These are phyloP conservation scores for Psilopsiagon aymara DNA, from an alignment of 2,113 vertebrate genomes.

Conservation along the genomic window DNA sequence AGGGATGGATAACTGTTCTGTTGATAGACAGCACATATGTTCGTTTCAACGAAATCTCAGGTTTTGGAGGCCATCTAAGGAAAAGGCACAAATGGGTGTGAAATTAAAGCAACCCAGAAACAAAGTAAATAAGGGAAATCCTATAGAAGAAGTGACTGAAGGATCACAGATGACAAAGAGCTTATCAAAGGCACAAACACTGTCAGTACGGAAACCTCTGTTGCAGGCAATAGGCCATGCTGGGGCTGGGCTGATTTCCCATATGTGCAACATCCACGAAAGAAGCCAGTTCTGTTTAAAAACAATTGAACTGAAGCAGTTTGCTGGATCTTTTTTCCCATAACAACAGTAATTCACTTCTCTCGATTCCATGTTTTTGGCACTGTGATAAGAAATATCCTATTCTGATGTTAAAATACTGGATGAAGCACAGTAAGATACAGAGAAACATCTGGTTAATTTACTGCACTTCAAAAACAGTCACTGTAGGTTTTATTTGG, in stretches of 20 bases:
- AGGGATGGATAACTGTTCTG: neutral
- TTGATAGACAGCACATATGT: neutral
- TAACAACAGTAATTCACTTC: slow-evolving; percentile 18
- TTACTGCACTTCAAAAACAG: neutral
- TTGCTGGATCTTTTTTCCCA: slow-evolving; percentile 15
- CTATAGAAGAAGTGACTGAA: neutral
- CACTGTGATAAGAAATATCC: neutral
- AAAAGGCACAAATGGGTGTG: neutral
- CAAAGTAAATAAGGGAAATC: neutral
- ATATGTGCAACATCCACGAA: neutral
- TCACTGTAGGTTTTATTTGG: neutral
- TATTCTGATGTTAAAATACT: neutral
- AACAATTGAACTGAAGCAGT: neutral
- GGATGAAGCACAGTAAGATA: neutral
- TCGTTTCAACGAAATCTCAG: neutral
- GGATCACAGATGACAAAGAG: neutral
- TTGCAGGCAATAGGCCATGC: neutral
- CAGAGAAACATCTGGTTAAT: neutral
- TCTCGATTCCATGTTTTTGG: neutral
- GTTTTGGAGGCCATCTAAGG: neutral
- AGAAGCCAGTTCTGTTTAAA: neutral
- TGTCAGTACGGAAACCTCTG: neutral
- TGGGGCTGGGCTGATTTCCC: neutral
- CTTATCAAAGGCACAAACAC: neutral
- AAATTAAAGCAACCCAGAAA: neutral